Percentiles rank a stretch among this genome's conserved stretches.
These are phyloP conservation scores for Ormyrus nitidulus DNA, from an alignment of 2,888 invertebrate genomes.

Conservation along the genomic window DNA sequence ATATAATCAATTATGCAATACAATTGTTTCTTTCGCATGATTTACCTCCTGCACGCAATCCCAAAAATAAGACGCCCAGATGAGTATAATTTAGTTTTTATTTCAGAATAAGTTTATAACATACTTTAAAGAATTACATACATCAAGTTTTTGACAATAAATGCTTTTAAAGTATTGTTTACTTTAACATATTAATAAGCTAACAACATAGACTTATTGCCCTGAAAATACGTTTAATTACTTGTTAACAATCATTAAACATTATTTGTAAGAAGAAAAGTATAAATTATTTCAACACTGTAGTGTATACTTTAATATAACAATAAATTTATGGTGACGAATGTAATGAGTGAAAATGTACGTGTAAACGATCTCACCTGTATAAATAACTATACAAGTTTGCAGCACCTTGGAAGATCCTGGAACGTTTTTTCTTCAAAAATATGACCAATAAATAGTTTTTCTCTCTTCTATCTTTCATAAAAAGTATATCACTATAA, in stretches of 20 bases:
- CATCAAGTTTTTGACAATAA: slow-evolving; percentile 50
- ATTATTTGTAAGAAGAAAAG: slow-evolving; percentile 34
- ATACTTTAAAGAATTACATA: slow-evolving; percentile 48
- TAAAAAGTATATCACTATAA: slow-evolving; percentile 38
- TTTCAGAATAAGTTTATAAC: slow-evolving; percentile 51
- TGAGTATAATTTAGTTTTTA: slow-evolving; percentile 26
- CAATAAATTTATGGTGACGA: slow-evolving; percentile 45
- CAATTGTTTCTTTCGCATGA: slow-evolving; percentile 5
- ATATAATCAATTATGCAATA: slow-evolving; percentile 72
- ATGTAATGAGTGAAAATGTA: slow-evolving; percentile 38
- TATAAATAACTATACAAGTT: slow-evolving; percentile 15
- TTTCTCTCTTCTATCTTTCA: slow-evolving; percentile 25
- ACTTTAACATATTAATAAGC: slow-evolving; percentile 42
- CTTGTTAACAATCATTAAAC: slow-evolving; percentile 46
- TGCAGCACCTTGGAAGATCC: slow-evolving; percentile 51
- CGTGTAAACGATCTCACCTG: slow-evolving; percentile 22
- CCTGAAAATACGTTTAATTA: slow-evolving; percentile 46
- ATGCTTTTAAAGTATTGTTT: slow-evolving; percentile 38
- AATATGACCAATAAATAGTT: slow-evolving; percentile 47
- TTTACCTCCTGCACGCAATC: not conserved
- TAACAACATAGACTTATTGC: slow-evolving; percentile 44
- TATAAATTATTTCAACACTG: slow-evolving; percentile 50
- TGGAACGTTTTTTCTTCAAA: slow-evolving; percentile 51
- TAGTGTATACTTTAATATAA: slow-evolving; percentile 46
- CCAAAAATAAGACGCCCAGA: not conserved